Evolutionary conservation across 2,888 invertebrate genomes (phyloP).

Genomic region (Perizoma flavofasciatum): DNA sequence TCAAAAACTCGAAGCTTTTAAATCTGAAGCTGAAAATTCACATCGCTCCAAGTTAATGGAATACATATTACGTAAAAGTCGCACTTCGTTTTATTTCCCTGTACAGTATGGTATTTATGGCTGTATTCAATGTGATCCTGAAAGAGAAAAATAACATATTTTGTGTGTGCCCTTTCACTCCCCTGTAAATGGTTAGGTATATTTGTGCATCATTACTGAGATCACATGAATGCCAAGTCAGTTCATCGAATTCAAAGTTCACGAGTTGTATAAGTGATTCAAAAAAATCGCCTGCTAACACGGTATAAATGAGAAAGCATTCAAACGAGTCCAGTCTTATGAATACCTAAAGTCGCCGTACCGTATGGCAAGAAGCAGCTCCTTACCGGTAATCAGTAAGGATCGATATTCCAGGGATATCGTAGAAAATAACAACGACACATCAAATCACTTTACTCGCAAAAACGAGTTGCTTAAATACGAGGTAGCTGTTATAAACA

Average conservation of each 20-base stretch:
- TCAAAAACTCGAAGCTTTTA: slow-evolving; percentile 24
- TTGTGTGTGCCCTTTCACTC: slow-evolving; percentile 25
- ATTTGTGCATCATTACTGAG: slow-evolving; percentile 19
- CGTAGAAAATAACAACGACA: background rate
- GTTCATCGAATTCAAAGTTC: slow-evolving; percentile 6
- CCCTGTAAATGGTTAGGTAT: slow-evolving; percentile 13
- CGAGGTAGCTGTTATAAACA: slow-evolving; percentile 24
- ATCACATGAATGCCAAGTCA: slow-evolving; percentile 15
- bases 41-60: slow-evolving; percentile 12
- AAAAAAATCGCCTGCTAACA: slow-evolving; percentile 2
- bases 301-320: slow-evolving; percentile 2
- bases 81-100: slow-evolving; percentile 20
- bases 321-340: background rate
- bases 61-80: slow-evolving; percentile 14
- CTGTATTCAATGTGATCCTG: slow-evolving; percentile 19
- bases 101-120: slow-evolving; percentile 22
- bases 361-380: slow-evolving; percentile 14
- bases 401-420: background rate
- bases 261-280: slow-evolving; percentile 18
- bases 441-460: background rate
- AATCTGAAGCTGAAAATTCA: slow-evolving; percentile 8
- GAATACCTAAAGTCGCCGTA: background rate
- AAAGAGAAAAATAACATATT: slow-evolving; percentile 12
- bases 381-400: slow-evolving; percentile 17
- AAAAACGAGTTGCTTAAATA: slow-evolving; percentile 11